A percentile compares a stretch with the other conserved stretches of the same genome.
phyloP scores from a whole-genome alignment of 2,113 vertebrate species.

The Neodontobutis hainanensis region DNA sequence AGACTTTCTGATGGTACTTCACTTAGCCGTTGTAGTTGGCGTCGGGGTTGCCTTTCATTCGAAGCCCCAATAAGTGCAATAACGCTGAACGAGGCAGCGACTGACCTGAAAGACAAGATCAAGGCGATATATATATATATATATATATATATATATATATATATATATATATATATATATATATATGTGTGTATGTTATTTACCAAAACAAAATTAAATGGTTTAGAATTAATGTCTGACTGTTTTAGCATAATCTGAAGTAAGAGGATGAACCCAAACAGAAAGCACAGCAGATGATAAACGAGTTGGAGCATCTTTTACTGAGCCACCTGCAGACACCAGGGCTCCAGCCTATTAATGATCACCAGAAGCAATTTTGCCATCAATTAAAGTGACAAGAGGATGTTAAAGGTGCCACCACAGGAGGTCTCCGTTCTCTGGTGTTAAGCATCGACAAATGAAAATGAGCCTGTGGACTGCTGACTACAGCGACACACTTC shows the following conservation, averaged over 20 bases:
- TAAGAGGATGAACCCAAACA: conserved; percentile 42
- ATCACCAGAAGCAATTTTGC: conserved; percentile 62
- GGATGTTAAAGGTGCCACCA: conserved; percentile 55
- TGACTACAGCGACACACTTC: conserved; percentile 55
- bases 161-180: no score
- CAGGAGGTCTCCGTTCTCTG: conserved; percentile 29
- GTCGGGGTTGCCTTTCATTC: no score
- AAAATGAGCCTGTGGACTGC: conserved; percentile 61
- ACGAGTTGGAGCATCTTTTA: conserved; percentile 39
- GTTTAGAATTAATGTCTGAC: conserved; percentile 36
- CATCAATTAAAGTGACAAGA: conserved; percentile 67
- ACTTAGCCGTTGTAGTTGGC: no score
- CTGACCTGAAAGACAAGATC: no score
- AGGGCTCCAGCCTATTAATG: conserved; percentile 61
- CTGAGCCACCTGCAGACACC: conserved; percentile 52
- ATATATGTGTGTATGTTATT: conserved; percentile 1
- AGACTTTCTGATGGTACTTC: no score
- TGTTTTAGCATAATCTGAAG: conserved; percentile 50
- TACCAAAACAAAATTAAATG: conserved; percentile 45
- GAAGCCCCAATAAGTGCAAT: no score
- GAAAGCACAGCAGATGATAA: conserved; percentile 46
- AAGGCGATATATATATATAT: no score
- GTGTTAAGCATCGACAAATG: conserved; percentile 37
- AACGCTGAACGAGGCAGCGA: no score
- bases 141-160: no score